phyloP scores from a whole-genome alignment of 1,140 invertebrate genomes.

The Listronotus bonariensis region DNA sequence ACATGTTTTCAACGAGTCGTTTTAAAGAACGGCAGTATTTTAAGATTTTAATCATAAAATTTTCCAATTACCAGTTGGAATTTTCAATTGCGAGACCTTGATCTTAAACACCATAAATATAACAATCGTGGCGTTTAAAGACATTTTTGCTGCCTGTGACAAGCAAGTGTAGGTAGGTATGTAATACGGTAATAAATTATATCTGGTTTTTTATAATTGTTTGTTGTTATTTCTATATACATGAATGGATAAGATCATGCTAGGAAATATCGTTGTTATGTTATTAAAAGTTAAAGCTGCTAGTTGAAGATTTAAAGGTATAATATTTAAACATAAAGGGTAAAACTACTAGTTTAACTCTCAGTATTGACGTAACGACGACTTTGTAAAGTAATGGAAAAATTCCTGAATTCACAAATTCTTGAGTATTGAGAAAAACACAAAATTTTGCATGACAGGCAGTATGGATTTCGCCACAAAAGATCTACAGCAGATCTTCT shows the following conservation, averaged over 20 bases:
- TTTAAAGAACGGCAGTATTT: constrained; percentile 5
- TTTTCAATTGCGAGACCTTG: constrained; percentile 31
- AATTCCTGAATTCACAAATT: too few relatives aligned
- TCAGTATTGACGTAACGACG: too few relatives aligned
- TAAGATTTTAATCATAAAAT: constrained; percentile 18
- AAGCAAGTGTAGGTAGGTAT: constrained; percentile 33
- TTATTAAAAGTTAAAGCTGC: too few relatives aligned
- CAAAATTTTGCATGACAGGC: too few relatives aligned
- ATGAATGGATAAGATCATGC: constrained; percentile 23
- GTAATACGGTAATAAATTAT: constrained; percentile 36
- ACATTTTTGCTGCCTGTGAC: constrained; percentile 17
- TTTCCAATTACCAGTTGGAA: constrained; percentile 23
- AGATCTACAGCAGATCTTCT: too few relatives aligned
- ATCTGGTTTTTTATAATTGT: constrained; percentile 27
- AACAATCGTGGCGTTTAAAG: constrained; percentile 29
- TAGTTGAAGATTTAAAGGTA: too few relatives aligned
- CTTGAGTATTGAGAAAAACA: too few relatives aligned
- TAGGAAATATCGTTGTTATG: constrained; percentile 8
- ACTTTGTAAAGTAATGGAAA: too few relatives aligned
- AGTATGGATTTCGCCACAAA: too few relatives aligned
- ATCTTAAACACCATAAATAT: constrained; percentile 36
- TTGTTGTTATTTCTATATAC: constrained; percentile 10
- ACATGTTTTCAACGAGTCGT: constrained; percentile 6
- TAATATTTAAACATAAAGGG: too few relatives aligned
- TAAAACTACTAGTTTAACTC: too few relatives aligned